Base-by-base conservation (phyloP, 2,113 vertebrate genomes). In the Pagrus major region DNA sequence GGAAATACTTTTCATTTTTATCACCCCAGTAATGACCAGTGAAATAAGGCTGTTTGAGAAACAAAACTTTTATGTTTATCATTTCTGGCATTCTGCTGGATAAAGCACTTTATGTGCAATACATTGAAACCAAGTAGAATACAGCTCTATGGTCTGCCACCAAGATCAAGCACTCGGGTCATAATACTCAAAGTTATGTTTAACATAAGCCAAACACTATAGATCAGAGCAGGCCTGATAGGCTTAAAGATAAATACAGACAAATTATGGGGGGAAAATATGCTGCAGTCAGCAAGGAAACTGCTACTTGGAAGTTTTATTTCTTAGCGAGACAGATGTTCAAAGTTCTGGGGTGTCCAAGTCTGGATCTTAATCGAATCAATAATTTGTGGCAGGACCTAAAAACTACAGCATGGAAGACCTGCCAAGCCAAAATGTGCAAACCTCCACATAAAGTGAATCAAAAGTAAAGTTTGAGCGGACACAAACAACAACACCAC, bases 401-500 rank as follows among this genome's bases (percentile, higher is more conserved):
- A 42, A 52, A n/a, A 29, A 29, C 20, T 6, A 25, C 7, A 46
- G 21, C 47, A 9, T 15, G 6, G 29, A 59, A 29, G 10, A 29
- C 9, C 37, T 35, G 52, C 44, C 4, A 4, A 52, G 46, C 52
- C 21, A 1, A 49, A 58, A 67, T 37, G 27, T 39, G 29, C 4
- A 54, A 61, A 25, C 12, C 20, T 54, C 47, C 44, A 55, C 11
- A 82, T 7, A 58, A 56, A 51, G 25, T 42, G 9, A 47, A 14
- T 59, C 0, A 42, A 63, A 63, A 29, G 23, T n/a, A 64, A 18
- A 21, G 4, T 63, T 16, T 47, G 9, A 4, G 18, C 39, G 44
- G 10, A 46, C 23, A 81, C 25, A 88, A 71, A 52, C 23, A 14
- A 90, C 31, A 82, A 84, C 82, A 85, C 46, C 54, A 71, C 37